Evolutionary conservation across 2,113 vertebrate genomes (phyloP).

Genomic region (Chitala chitala): DNA sequence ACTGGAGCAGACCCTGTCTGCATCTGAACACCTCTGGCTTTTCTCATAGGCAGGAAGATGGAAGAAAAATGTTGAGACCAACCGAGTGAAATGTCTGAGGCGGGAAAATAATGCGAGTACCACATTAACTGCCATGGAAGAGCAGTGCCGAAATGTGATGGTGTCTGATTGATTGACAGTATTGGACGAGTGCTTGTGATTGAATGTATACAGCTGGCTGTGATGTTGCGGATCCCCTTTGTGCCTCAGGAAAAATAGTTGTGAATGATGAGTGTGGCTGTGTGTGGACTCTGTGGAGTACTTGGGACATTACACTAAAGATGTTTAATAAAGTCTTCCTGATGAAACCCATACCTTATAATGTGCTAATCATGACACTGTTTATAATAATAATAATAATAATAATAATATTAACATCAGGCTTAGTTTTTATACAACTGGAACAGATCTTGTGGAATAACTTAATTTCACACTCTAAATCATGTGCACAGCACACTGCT

Average conservation of each 20-base stretch:
- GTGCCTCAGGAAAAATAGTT: too few species aligned
- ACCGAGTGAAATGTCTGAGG: too few species aligned
- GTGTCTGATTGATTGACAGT: background rate
- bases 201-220: background rate
- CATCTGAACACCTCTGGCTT: background rate
- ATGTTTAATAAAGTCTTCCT: conserved; percentile 27
- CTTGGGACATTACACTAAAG: conserved; percentile 4
- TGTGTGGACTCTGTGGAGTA: conserved; percentile 3
- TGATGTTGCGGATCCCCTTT: too few species aligned
- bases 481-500: too few species aligned
- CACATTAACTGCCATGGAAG: too few species aligned
- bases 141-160: too few species aligned
- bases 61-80: background rate
- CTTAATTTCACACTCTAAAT: too few species aligned
- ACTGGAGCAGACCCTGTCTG: background rate
- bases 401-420: too few species aligned
- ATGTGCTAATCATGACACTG: background rate
- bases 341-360: background rate
- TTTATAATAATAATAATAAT: background rate
- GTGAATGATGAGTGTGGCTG: background rate
- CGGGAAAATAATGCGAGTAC: too few species aligned
- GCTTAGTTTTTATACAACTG: too few species aligned
- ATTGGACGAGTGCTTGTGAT: background rate
- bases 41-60: background rate
- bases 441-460: too few species aligned